phyloP scores from a whole-genome alignment of 2,888 invertebrate genomes.

The Dysmachus trigonus region DNA sequence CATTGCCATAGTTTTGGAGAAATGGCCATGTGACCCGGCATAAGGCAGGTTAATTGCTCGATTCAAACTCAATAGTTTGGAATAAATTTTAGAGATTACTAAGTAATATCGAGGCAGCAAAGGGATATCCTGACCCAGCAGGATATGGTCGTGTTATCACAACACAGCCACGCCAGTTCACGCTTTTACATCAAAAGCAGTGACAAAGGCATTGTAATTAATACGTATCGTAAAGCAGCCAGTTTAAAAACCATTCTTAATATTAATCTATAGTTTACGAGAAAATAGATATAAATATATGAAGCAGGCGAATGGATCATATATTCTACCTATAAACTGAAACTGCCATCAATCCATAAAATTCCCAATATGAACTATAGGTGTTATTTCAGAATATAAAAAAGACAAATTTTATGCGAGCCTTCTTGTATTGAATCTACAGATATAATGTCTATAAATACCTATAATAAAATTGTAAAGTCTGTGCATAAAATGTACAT shows the following conservation, averaged over 20 bases:
- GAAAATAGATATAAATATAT: neutral
- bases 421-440: too few relatives aligned
- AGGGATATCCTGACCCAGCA: neutral
- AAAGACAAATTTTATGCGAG: too few relatives aligned
- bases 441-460: too few relatives aligned
- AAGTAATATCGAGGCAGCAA: neutral
- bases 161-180: neutral
- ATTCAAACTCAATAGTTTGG: slow-evolving; percentile 29
- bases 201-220: neutral
- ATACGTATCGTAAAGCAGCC: neutral
- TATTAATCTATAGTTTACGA: neutral
- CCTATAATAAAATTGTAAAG: too few relatives aligned
- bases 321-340: neutral
- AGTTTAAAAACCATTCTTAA: neutral
- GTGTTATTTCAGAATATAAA: too few relatives aligned
- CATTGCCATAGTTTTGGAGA: neutral
- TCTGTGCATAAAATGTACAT: too few relatives aligned
- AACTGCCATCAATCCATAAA: neutral
- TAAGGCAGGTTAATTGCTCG: neutral
- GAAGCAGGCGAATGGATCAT: neutral
- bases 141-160: neutral
- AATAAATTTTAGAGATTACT: slow-evolving; percentile 6
- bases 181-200: neutral
- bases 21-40: neutral
- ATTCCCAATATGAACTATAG: too few relatives aligned